Evolutionary conservation across 2,113 vertebrate genomes (phyloP), one percentile per base, ranked within the genome.

Genomic region (Callaeas wilsoni): DNA sequence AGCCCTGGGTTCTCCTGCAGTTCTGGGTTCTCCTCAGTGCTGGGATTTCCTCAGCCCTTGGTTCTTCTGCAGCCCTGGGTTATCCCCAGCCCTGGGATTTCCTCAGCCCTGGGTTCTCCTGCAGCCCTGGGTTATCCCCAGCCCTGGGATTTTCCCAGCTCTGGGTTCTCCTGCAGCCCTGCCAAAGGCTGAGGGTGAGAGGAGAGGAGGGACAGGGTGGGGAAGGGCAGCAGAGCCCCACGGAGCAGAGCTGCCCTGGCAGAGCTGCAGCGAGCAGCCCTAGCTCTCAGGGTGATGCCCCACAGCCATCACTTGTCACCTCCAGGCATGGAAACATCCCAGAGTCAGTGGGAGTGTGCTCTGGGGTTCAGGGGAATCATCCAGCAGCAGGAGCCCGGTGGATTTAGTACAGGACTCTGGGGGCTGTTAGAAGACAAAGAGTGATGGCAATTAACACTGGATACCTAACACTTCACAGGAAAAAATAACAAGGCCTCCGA

Each of bases 1-100:
- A 59, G 8, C 1, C 1, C 55, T 76, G 27, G 11, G 4, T 32
- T 49, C 5, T 74, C 18, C 52, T 6, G 16, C 3, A 12, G 9
- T 2, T 2, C 41, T 46, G 33, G 9, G 1, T 16, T 37, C 8
- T 70, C 19, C 35, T 8, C 47, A 70, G 6, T 4, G 0, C 50
- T 15, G 27, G 55, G 23, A 16, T 59, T 11, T 32, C 15, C 52
- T 7, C 23, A 56, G 12, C 30, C 7, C 32, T n/a, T 29, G 17
- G 17, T 55, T 32, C n/a, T n/a, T n/a, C n/a, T n/a, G n/a, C n/a
- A n/a, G n/a, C n/a, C n/a, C n/a, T n/a, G n/a, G n/a, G n/a, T n/a
- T 32, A 11, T 53, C 27, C 26, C 8, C 26, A 52, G 23, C 23
- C 52, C 29, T 18, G 29, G 29, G 16, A 18, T 53, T 9, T 52